phyloP scores from a whole-genome alignment of 1,140 invertebrate genomes.

The Phymastichus coffea region DNA sequence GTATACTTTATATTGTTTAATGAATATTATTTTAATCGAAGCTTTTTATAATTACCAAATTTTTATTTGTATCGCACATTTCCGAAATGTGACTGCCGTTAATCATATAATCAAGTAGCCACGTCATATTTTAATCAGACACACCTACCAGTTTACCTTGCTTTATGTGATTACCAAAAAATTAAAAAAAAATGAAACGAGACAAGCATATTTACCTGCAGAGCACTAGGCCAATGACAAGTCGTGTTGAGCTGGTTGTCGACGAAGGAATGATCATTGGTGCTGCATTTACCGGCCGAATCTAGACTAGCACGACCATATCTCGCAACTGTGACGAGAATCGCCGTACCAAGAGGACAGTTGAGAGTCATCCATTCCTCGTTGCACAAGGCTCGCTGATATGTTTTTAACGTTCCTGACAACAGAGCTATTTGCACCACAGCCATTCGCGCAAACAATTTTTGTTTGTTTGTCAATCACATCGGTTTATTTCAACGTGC shows the following conservation, averaged over 20 bases:
- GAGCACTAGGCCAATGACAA: conserved; percentile 57
- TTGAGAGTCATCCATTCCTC: conserved; percentile 79
- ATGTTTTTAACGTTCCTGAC: conserved; percentile 82
- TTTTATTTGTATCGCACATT: no score
- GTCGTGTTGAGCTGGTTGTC: conserved; percentile 50
- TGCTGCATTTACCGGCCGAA: conserved; percentile 51
- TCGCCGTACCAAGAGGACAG: conserved; percentile 83
- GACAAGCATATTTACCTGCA: conserved; percentile 58
- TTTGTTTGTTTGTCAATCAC: no score
- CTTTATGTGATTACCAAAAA: no score
- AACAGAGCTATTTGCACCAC: conserved; percentile 69
- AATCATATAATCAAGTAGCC: no score
- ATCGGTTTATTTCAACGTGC: no score
- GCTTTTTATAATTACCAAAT: no score
- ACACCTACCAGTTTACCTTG: no score
- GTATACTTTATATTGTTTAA: no score
- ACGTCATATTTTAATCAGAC: no score
- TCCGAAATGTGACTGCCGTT: no score
- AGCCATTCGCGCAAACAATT: no score
- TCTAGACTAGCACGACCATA: conserved; percentile 59
- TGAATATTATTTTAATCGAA: no score
- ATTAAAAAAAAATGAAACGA: neutral
- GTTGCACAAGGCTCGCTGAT: conserved; percentile 84
- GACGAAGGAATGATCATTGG: conserved; percentile 37
- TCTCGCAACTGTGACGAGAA: conserved; percentile 81